Evolutionary conservation across 37 sponge, comb jelly and placozoan genomes (phyloP).

Genomic region (Chondrilla cf. caribensis): DNA sequence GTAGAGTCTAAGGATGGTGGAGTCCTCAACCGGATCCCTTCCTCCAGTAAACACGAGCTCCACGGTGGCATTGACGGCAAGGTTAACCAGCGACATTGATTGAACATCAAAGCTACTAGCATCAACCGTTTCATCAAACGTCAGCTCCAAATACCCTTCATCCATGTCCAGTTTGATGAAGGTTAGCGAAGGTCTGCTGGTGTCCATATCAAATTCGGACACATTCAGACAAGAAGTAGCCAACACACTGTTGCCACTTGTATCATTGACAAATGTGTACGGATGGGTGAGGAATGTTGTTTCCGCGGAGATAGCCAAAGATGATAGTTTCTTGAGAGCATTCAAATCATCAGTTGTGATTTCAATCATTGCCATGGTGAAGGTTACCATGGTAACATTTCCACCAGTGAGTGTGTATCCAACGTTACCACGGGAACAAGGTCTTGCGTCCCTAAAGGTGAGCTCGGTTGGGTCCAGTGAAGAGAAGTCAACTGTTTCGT

Average conservation of each 20-base stretch:
- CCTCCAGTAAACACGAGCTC: conserved; percentile 68
- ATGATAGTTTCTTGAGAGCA: conserved; percentile 62
- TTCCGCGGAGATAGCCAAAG: conserved; percentile 33
- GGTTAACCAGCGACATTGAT: conserved; percentile 42
- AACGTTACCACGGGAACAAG: not conserved
- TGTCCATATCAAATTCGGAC: conserved; percentile 36
- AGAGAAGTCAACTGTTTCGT: conserved; percentile 69
- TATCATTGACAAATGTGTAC: conserved; percentile 63
- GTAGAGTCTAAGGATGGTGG: conserved; percentile 39
- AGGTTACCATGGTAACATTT: conserved; percentile 29
- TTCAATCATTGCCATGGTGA: conserved; percentile 46
- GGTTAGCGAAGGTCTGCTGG: conserved; percentile 38
- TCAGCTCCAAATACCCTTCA: conserved; percentile 38
- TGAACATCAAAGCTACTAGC: conserved; percentile 41
- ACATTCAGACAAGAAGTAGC: conserved; percentile 33
- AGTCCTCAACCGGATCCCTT: conserved; percentile 29
- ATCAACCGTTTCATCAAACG: conserved; percentile 84
- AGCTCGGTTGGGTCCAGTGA: conserved; percentile 62
- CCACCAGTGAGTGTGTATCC: conserved; percentile 71
- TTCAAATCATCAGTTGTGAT: conserved; percentile 64
- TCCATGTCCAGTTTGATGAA: conserved; percentile 64
- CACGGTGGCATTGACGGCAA: not conserved
- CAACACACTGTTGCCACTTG: conserved; percentile 50
- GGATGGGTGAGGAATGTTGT: conserved; percentile 40
- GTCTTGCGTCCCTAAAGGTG: conserved; percentile 32